Evolutionary conservation across 2,113 vertebrate species (phyloP).

Genomic region (Podocnemis expansa): DNA sequence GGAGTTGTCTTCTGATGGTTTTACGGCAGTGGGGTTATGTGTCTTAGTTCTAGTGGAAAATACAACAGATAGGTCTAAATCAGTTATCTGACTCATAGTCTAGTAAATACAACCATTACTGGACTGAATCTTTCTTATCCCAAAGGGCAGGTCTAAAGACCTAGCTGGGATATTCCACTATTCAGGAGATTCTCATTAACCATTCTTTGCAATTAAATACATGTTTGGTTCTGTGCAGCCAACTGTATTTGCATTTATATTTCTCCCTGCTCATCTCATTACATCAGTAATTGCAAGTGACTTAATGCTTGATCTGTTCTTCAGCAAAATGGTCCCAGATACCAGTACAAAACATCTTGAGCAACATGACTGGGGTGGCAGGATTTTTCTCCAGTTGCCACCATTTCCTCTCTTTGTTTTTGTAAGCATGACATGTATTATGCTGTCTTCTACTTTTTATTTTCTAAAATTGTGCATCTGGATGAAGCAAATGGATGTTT

Average conservation of each 20-base stretch:
- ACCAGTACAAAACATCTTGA: neutral
- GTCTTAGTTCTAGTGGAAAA: neutral
- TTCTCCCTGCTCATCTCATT: neutral
- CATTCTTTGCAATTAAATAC: neutral
- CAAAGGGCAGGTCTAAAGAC: neutral
- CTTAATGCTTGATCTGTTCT: neutral
- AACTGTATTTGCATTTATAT: neutral
- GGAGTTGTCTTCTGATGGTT: neutral
- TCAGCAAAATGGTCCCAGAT: neutral
- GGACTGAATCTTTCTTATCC: neutral
- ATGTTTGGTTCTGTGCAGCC: neutral
- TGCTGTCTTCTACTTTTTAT: neutral
- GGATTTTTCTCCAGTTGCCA: neutral
- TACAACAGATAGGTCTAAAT: neutral
- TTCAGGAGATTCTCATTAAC: neutral
- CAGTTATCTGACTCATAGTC: neutral
- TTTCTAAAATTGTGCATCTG: neutral
- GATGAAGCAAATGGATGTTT: neutral
- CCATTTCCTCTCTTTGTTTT: neutral
- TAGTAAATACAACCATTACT: neutral
- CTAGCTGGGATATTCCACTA: neutral
- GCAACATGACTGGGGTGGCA: rapidly evolving
- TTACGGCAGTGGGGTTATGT: neutral
- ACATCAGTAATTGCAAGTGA: neutral
- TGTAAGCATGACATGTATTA: neutral